Percentiles rank a stretch among this genome's conserved stretches.
These are phyloP conservation scores for Xestia ashworthii DNA, from an alignment of 2,888 invertebrate genomes.

Conservation along the genomic window DNA sequence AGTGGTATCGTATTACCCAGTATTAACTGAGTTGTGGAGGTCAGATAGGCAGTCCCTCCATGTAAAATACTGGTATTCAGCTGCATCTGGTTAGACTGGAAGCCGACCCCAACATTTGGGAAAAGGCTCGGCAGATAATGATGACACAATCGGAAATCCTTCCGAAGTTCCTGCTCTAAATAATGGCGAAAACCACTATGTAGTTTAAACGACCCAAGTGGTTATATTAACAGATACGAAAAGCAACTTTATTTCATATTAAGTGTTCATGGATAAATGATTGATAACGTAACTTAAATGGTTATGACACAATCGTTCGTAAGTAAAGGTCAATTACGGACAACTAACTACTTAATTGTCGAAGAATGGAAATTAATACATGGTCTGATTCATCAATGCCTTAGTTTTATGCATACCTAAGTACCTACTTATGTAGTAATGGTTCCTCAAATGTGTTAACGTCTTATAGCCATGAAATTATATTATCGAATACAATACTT, in stretches of 20 bases:
- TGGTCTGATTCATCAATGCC: conserved; percentile 2
- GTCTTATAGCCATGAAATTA: neutral
- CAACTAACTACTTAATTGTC: neutral
- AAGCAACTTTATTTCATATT: neutral
- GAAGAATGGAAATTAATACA: conserved; percentile 7
- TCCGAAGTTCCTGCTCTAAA: neutral
- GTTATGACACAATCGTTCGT: neutral
- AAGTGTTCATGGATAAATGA: neutral
- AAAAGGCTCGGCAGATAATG: too few species aligned
- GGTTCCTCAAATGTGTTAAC: neutral
- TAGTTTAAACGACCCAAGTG: neutral
- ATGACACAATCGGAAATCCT: neutral
- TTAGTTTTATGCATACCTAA: neutral
- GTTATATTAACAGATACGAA: neutral
- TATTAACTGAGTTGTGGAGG: too few species aligned
- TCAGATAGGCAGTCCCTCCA: too few species aligned
- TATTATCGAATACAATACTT: neutral
- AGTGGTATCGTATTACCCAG: too few species aligned
- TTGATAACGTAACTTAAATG: neutral
- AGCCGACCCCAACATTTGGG: too few species aligned
- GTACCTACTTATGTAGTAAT: neutral
- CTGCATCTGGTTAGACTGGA: too few species aligned
- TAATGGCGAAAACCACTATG: neutral
- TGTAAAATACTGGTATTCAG: too few species aligned
- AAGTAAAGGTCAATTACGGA: neutral